Evolutionary conservation across 2,113 vertebrate species (phyloP), one percentile per base, ranked within the genome.

Genomic region (Callorhinus ursinus): DNA sequence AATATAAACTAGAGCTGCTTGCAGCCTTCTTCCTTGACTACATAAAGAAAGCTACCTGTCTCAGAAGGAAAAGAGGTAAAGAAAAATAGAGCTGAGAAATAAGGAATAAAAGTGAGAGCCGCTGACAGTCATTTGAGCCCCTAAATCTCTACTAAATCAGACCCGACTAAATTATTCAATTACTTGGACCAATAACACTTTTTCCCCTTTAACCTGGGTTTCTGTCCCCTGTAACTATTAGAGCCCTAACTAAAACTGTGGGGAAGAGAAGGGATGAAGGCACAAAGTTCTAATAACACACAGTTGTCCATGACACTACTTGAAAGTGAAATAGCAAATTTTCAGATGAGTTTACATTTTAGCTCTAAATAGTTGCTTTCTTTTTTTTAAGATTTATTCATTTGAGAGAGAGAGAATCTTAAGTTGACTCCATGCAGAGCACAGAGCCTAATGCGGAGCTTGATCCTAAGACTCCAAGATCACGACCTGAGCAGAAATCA

Each of bases 61-160:
- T 16, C 49, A 86, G 61, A 88, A 94, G 39, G 36, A 39, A 67
- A 86, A 79, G 24, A 49, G 31, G 18, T 51, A 79, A 85, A 90
- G 80, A 49, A 91, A 95, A 91, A 59, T 24, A 91, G 53, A 95
- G 61, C 18, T 51, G 59, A 95, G 71, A 77, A 65, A 85, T 46
- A 69, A 36, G 61, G 10, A 33, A 67, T 79, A 65, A 79, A 95
- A 90, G 16, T 85, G 5, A 67, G 36, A 89, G 42, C 13, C 42
- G 42, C 77, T 61, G 51, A 77, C 33, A 79, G 33, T 86, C 13
- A 51, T 80, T 33, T 80, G 39, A 61, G 63, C 26, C 26, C 42
- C 71, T 69, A 86, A 69, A 86, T 71, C 33, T 90, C 51, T 95
- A 51, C 31, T 24, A 55, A 84, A 36, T 86, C 71, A 69, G 51